Base-by-base conservation (phyloP, 1,140 invertebrate species). In the Plectus sambesii region DNA sequence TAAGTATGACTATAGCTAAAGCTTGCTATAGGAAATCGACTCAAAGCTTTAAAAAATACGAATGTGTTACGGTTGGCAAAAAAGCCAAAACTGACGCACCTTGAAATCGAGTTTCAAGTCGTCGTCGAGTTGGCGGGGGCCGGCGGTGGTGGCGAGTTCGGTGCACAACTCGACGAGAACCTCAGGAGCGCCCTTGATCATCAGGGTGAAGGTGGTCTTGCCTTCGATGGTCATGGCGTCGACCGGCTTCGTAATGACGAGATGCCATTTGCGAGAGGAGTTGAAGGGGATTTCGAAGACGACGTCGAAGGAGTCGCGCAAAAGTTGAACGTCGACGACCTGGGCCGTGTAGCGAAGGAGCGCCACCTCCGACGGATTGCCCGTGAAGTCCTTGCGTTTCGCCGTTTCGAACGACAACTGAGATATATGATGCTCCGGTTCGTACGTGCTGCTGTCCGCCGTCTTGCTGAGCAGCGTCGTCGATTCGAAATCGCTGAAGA, bases 211-310 rank as follows among this genome's bases (percentile, higher is more conserved):
- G n/a, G n/a, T n/a, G n/a, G n/a, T n/a, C 42, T 49, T 50, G 29
- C 47, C 44, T 38, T 58, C 27, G 9, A 33, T 43, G 19, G 46
- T 55, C n/a, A 19, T 26, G 29, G 61, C 25, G 5, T 39, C 41
- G 26, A 40, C 19, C 20, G 41, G 38, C 27, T 49, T 43, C 9
- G 45, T 53, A 35, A 65, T 53, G 15, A 68, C 49, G 42, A 66
- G 40, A 42, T 68, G 65, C 25, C 43, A 66, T 46, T 66, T 66
- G 29, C 63, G 51, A 25, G 51, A 47, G 5, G 63, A 66, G 29
- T 66, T 66, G 40, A 66, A 66, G 4, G 63, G 63, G 42, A 66
- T 66, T 46, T 66, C 63, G 39, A 66, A 68, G 9, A 66, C 51
- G 23, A 63, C 48, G n/a, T 55, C 29, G 35, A 55, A 55, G 17